Conservation (phyloP, 2,113 vertebrate species). For the Malurus melanocephalus region DNA sequence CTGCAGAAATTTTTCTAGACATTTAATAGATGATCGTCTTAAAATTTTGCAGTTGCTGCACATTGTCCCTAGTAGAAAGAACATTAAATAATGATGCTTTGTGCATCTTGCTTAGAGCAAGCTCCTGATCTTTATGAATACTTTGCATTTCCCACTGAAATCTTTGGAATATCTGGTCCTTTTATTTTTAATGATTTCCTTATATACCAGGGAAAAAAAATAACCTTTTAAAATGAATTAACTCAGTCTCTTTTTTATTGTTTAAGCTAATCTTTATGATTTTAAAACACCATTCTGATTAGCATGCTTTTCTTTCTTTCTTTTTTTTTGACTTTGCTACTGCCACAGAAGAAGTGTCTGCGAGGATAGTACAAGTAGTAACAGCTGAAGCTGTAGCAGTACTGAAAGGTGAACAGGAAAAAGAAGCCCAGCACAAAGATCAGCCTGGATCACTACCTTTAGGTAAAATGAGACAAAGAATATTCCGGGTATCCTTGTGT, state of each 20-base stretch:
- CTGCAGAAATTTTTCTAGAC: neutral
- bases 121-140: neutral
- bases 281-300: neutral
- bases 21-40: neutral
- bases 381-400: slow-evolving; percentile 97
- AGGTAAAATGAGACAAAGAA: slow-evolving; percentile 77
- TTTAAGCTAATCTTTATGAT: neutral
- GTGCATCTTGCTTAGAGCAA: neutral
- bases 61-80: neutral
- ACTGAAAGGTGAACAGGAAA: slow-evolving; percentile 94
- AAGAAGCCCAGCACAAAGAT: slow-evolving; percentile 81
- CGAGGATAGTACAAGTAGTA: slow-evolving; percentile 97
- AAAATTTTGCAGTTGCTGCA: neutral
- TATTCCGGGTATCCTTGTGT: neutral
- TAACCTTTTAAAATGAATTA: neutral
- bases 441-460: slow-evolving; percentile 84
- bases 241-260: neutral
- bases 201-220: neutral
- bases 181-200: neutral
- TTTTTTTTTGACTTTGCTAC: slow-evolving; percentile 12
- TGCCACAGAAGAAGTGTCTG: slow-evolving; percentile 93
- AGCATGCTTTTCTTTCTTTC: slow-evolving; percentile 11
- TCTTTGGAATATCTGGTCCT: neutral
- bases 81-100: neutral
- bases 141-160: neutral